Conservation (phyloP, 2,113 vertebrate species). For the Porphyrio hochstetteri region DNA sequence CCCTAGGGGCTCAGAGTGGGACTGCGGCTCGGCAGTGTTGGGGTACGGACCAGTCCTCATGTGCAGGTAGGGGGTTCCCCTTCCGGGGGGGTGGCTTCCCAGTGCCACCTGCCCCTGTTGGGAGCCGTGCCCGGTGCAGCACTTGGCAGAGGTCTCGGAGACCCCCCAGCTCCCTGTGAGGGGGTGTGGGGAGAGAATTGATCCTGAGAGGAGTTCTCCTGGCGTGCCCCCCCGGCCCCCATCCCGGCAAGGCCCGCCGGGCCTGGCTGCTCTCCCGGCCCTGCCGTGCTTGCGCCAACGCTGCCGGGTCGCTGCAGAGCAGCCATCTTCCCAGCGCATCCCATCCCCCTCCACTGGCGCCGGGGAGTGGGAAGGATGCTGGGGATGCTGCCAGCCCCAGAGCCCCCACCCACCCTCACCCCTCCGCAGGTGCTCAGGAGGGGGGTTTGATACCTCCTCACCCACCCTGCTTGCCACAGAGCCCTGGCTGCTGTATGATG, state of each 20-base stretch:
- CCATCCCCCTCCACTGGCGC: slow-evolving; percentile 49
- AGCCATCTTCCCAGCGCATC: slow-evolving; percentile 54
- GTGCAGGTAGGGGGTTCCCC: background rate
- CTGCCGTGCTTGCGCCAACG: background rate
- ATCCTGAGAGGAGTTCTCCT: background rate
- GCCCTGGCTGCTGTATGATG: background rate
- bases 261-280: background rate
- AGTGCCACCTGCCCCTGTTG: background rate
- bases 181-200: background rate
- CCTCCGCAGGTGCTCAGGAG: background rate
- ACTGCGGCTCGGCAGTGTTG: rapidly evolving
- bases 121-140: background rate
- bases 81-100: background rate
- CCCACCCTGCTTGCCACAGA: background rate
- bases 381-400: background rate
- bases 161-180: background rate
- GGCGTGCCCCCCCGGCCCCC: background rate
- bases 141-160: background rate
- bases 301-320: slow-evolving; percentile 12
- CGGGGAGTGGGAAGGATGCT: slow-evolving; percentile 36
- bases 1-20: background rate
- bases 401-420: background rate
- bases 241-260: background rate
- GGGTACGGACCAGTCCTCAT: background rate
- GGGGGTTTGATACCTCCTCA: background rate